A percentile compares a stretch with the other conserved stretches of the same genome.
These are phyloP conservation scores for Glaucomys volans DNA, from an alignment of 2,113 vertebrate species.

Conservation along the genomic window DNA sequence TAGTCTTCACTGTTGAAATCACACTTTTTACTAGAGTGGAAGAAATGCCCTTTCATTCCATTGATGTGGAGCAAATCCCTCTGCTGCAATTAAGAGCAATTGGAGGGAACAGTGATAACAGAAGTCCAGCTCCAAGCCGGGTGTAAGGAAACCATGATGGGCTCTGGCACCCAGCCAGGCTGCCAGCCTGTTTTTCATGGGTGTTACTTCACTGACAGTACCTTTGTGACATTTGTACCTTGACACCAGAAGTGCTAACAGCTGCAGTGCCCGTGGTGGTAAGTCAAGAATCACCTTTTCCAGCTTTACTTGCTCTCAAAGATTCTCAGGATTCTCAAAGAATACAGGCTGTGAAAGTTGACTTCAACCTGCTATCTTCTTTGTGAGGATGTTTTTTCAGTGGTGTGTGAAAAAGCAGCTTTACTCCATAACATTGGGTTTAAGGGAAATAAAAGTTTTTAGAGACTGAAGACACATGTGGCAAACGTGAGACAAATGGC, in stretches of 20 bases:
- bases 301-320: background rate
- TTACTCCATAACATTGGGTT: slow-evolving; percentile 19
- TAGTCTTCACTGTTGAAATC: slow-evolving; percentile 56
- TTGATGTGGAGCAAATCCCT: slow-evolving; percentile 63
- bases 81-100: slow-evolving; percentile 59
- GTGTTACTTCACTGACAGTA: slow-evolving; percentile 49
- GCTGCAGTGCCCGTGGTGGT: background rate
- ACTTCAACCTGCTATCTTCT: background rate
- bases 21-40: slow-evolving; percentile 20
- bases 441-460: slow-evolving; percentile 6
- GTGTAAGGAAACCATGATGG: background rate
- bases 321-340: background rate
- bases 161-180: slow-evolving; percentile 27
- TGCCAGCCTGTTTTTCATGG: slow-evolving; percentile 40
- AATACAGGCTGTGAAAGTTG: slow-evolving; percentile 27
- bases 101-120: background rate
- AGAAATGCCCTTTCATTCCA: background rate
- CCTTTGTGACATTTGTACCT: slow-evolving; percentile 53
- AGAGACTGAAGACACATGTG: background rate
- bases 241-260: slow-evolving; percentile 46
- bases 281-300: background rate
- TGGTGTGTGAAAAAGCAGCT: background rate
- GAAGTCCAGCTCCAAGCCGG: slow-evolving; percentile 51
- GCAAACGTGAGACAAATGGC: slow-evolving; percentile 49
- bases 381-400: background rate